Percentiles rank a stretch among this genome's conserved stretches.
Conservation (phyloP, 64 coral and sea anemone genomes). For the Stylophora pistillata region DNA sequence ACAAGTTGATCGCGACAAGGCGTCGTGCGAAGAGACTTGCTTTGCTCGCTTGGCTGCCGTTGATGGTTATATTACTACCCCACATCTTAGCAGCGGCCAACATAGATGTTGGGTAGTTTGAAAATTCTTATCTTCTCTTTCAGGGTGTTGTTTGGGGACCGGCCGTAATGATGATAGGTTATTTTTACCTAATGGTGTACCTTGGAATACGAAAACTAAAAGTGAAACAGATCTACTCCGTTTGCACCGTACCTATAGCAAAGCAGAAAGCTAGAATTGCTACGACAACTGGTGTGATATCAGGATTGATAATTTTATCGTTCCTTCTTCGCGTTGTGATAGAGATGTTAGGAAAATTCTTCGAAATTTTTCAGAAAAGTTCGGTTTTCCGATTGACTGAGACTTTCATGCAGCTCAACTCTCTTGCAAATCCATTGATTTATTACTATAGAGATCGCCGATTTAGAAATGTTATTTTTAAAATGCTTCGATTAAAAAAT, state of each 20-base stretch:
- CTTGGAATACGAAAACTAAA: not conserved
- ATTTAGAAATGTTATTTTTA: too few relatives aligned
- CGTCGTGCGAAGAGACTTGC: not conserved
- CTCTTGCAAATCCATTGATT: not conserved
- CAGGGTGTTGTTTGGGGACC: not conserved
- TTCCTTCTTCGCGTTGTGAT: not conserved
- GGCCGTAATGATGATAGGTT: not conserved
- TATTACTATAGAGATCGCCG: not conserved
- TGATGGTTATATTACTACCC: not conserved
- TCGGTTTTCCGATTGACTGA: not conserved
- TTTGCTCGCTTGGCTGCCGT: not conserved
- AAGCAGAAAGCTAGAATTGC: not conserved
- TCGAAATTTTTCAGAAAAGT: not conserved
- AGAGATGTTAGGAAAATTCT: not conserved
- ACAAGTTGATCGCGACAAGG: not conserved
- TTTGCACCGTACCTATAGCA: not conserved
- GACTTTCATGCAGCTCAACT: not conserved
- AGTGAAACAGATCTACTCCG: not conserved
- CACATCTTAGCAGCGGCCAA: not conserved
- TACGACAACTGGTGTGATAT: not conserved
- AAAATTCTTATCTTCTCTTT: not conserved
- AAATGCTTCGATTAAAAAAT: too few relatives aligned
- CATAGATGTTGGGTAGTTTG: not conserved
- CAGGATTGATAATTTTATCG: not conserved
- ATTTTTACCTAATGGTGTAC: not conserved